Percentiles rank a stretch among this genome's conserved stretches.
These are phyloP conservation scores for Strigops habroptila DNA, from an alignment of 2,113 vertebrate species.

Conservation along the genomic window DNA sequence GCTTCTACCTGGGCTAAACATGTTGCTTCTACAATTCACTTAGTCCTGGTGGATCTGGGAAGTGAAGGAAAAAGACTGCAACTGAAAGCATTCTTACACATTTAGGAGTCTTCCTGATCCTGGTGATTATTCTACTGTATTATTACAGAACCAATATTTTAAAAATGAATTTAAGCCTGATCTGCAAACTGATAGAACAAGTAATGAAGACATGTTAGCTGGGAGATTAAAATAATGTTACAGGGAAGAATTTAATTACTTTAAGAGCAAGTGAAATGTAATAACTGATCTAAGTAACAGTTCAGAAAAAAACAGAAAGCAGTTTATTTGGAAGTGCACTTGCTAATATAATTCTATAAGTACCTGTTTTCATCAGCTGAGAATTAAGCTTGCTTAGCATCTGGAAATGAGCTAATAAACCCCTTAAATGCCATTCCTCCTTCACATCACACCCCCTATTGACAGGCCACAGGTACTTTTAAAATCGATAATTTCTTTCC, in stretches of 20 bases:
- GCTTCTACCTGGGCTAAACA: conserved; percentile 28
- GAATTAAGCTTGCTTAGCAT: not conserved
- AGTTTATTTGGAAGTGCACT: not conserved
- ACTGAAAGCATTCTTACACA: not conserved
- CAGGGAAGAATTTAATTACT: not conserved
- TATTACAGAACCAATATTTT: not conserved
- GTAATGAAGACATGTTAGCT: not conserved
- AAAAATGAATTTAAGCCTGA: not conserved
- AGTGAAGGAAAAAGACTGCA: not conserved
- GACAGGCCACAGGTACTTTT: conserved; percentile 51
- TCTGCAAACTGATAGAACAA: not conserved
- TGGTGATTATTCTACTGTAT: not conserved
- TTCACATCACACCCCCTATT: conserved; percentile 54
- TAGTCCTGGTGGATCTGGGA: not conserved
- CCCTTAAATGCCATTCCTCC: conserved; percentile 8
- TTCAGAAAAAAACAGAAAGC: not conserved
- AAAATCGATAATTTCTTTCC: conserved; percentile 18
- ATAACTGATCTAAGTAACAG: not conserved
- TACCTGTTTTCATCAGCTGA: conserved; percentile 7
- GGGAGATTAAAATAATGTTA: not conserved
- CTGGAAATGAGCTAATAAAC: not conserved
- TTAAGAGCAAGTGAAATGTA: not conserved
- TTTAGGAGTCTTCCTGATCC: not conserved
- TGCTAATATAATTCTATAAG: not conserved
- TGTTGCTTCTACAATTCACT: conserved; percentile 1